These are phyloP conservation scores for Echeneis naucrates DNA, from an alignment of 2,797 vertebrate species.

Conservation along the genomic window DNA sequence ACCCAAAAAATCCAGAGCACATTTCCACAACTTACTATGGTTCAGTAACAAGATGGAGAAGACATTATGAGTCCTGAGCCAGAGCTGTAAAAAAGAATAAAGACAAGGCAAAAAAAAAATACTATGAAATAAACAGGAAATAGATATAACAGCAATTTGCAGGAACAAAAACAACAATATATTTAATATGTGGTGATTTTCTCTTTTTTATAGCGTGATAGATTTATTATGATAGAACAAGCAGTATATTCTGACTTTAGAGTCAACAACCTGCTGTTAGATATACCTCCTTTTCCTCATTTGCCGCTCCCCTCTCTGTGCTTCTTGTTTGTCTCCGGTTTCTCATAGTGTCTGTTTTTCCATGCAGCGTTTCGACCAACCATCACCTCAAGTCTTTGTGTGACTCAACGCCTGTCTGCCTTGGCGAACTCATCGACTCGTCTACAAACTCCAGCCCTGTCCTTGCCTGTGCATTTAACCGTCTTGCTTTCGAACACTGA, in stretches of 20 bases:
- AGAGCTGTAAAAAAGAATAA: not conserved
- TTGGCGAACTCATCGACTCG: too few species aligned
- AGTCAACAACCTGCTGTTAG: too few species aligned
- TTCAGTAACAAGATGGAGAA: conserved; percentile 44
- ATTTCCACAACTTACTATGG: conserved; percentile 31
- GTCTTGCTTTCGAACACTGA: too few species aligned
- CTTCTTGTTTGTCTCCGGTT: too few species aligned
- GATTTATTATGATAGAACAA: not conserved
- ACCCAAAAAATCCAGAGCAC: conserved; percentile 62
- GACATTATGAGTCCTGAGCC: conserved; percentile 10
- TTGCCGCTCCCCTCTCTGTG: too few species aligned
- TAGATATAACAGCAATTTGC: not conserved
- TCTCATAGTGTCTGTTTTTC: too few species aligned
- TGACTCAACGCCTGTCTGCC: too few species aligned
- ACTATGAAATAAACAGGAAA: not conserved
- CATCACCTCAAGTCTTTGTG: too few species aligned
- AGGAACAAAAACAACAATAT: not conserved
- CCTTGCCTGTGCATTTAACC: too few species aligned
- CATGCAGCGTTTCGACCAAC: too few species aligned
- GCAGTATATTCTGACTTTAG: not conserved
- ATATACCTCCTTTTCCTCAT: too few species aligned
- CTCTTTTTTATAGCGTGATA: not conserved
- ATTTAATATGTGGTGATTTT: conserved; percentile 2
- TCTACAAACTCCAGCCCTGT: too few species aligned
- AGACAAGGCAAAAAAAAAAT: conserved; percentile 24